Percentiles rank a stretch among this genome's conserved stretches.
These are phyloP conservation scores for Romanomermis culicivorax DNA, from an alignment of 2,888 invertebrate species.

Conservation along the genomic window DNA sequence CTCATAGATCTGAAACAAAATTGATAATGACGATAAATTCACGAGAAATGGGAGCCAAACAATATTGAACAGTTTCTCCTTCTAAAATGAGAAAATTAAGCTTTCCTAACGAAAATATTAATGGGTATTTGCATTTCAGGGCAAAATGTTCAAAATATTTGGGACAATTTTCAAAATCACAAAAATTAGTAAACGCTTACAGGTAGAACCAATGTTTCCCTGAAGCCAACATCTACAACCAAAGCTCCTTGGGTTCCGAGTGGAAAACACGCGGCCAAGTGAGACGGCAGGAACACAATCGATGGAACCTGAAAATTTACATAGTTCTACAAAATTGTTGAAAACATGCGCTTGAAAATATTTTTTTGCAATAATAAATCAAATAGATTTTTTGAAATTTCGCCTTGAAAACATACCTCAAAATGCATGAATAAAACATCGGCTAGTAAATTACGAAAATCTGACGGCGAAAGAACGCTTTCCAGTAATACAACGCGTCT, in stretches of 20 bases:
- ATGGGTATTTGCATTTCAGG: neutral
- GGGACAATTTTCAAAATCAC: neutral
- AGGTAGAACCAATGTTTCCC: conserved; percentile 56
- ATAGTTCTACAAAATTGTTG: neutral
- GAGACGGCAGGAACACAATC: conserved; percentile 58
- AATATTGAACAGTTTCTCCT: too few species aligned
- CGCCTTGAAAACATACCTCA: conserved; percentile 53
- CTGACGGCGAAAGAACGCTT: conserved; percentile 56
- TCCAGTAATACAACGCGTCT: conserved; percentile 74
- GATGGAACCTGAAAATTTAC: conserved; percentile 41
- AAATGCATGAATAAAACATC: conserved; percentile 76
- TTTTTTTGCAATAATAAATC: too few species aligned
- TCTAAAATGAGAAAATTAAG: too few species aligned
- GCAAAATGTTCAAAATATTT: neutral
- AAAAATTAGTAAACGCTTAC: conserved; percentile 32
- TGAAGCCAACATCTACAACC: conserved; percentile 65
- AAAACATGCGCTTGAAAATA: too few species aligned
- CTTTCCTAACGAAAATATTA: neutral
- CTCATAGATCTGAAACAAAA: conserved; percentile 40
- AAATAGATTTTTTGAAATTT: too few species aligned
- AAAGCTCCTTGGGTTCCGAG: conserved; percentile 59
- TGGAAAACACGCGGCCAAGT: conserved; percentile 58
- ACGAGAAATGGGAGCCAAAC: neutral
- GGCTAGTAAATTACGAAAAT: conserved; percentile 63
- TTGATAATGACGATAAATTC: neutral